A percentile compares a stretch with the other conserved stretches of the same genome.
Conservation (phyloP, 1,140 invertebrate species). For the Scaptomyza graminum region DNA sequence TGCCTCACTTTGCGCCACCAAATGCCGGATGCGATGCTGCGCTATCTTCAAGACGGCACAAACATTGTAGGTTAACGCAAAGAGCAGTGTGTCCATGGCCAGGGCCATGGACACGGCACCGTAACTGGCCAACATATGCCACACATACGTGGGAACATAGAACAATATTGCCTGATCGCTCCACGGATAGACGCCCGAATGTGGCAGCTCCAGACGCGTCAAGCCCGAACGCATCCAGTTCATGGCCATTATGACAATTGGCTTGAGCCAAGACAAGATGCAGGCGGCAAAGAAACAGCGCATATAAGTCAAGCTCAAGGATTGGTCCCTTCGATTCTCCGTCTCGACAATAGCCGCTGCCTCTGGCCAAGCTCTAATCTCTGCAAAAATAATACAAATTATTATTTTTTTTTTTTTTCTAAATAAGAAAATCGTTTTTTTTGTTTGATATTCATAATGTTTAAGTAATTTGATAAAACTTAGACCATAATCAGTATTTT, state of each 20-base stretch:
- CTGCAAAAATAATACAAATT: too few relatives aligned
- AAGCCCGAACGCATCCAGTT: constrained; percentile 28
- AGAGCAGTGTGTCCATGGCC: constrained; percentile 65
- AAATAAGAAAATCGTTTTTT: too few relatives aligned
- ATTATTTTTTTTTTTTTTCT: too few relatives aligned
- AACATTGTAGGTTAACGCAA: constrained; percentile 67
- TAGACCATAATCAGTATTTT: too few relatives aligned
- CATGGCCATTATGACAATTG: constrained; percentile 49
- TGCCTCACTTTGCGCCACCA: constrained; percentile 13
- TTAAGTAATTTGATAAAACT: too few relatives aligned
- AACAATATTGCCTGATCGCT: constrained; percentile 27
- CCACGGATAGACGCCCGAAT: constrained; percentile 56
- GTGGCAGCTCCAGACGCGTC: constrained; percentile 52
- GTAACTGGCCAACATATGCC: constrained; percentile 63
- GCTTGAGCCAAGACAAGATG: constrained; percentile 57
- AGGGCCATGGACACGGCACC: constrained; percentile 62
- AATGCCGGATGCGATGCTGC: constrained; percentile 51
- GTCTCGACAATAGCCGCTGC: constrained; percentile 45
- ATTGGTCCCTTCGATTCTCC: constrained; percentile 61
- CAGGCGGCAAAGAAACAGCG: constrained; percentile 50
- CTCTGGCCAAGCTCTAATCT: constrained; percentile 42
- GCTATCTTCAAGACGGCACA: constrained; percentile 69
- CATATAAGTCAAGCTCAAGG: constrained; percentile 55
- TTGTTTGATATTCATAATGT: too few relatives aligned
- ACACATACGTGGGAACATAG: constrained; percentile 62